Evolutionary conservation across 2,888 invertebrate genomes (phyloP).

Genomic region (Noctua fimbriata): DNA sequence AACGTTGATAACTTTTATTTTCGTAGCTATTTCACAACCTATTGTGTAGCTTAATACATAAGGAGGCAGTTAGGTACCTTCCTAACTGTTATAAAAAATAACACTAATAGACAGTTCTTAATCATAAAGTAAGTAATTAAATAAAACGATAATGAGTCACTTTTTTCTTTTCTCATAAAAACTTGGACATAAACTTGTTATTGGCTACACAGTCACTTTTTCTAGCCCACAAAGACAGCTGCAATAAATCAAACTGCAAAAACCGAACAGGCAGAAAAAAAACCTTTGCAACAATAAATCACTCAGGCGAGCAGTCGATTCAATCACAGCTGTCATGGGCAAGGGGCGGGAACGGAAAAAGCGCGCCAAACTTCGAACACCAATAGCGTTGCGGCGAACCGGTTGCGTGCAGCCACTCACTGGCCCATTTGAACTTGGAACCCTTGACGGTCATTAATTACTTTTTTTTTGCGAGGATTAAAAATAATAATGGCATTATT

Average conservation of each 20-base stretch:
- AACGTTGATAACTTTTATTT: neutral
- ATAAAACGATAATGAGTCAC: neutral
- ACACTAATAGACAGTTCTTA: neutral
- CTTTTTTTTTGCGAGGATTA: slow-evolving; percentile 74
- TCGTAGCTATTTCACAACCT: neutral
- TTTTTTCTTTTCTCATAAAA: slow-evolving; percentile 43
- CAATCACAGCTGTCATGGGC: slow-evolving; percentile 88
- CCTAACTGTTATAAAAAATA: neutral
- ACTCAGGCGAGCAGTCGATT: slow-evolving; percentile 83
- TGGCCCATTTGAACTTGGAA: slow-evolving; percentile 87
- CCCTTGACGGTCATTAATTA: slow-evolving; percentile 83
- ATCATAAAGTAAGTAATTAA: slow-evolving; percentile 26
- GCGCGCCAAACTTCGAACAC: slow-evolving; percentile 88
- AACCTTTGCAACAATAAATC: slow-evolving; percentile 85
- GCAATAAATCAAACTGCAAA: slow-evolving; percentile 83
- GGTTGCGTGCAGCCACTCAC: slow-evolving; percentile 79
- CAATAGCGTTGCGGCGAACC: slow-evolving; percentile 82
- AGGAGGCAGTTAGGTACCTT: neutral
- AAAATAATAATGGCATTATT: slow-evolving; percentile 62
- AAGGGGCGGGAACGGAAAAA: slow-evolving; percentile 88
- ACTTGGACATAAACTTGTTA: slow-evolving; percentile 43
- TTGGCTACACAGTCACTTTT: slow-evolving; percentile 55
- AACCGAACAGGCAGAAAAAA: slow-evolving; percentile 76
- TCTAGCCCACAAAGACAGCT: slow-evolving; percentile 69
- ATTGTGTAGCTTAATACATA: neutral